Percentiles rank a stretch among this genome's conserved stretches.
These are phyloP conservation scores for Drosophila paulistorum DNA, from an alignment of 1,140 invertebrate species.

Conservation along the genomic window DNA sequence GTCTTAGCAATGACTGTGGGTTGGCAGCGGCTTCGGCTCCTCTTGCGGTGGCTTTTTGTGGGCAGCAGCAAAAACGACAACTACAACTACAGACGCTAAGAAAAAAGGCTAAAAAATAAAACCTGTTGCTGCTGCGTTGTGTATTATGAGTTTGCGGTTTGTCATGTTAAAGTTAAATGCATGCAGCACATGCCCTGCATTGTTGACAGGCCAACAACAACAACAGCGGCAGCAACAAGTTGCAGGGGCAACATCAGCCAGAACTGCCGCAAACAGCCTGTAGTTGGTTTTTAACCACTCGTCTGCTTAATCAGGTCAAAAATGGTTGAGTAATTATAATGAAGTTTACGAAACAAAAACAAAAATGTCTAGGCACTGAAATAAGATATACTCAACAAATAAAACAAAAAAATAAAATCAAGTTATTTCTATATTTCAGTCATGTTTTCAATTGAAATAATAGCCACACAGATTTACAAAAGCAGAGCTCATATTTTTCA, in stretches of 20 bases:
- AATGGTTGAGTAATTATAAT: constrained; percentile 62
- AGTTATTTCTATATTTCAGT: constrained; percentile 4
- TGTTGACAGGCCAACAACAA: constrained; percentile 67
- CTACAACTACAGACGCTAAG: neutral
- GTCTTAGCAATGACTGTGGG: constrained; percentile 14
- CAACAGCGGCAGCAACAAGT: constrained; percentile 36
- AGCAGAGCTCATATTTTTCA: neutral
- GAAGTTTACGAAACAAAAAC: constrained; percentile 35
- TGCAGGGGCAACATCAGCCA: constrained; percentile 15
- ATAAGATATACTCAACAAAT: neutral
- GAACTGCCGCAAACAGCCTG: constrained; percentile 43
- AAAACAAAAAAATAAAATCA: neutral
- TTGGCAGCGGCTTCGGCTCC: constrained; percentile 28
- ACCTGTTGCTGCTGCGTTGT: constrained; percentile 67
- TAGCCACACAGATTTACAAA: no score
- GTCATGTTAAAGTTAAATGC: constrained; percentile 81
- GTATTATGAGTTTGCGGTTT: constrained; percentile 80
- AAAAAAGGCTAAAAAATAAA: constrained; percentile 44
- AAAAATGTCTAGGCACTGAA: constrained; percentile 41
- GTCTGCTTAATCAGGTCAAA: constrained; percentile 71
- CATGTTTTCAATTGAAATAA: neutral
- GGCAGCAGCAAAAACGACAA: constrained; percentile 18
- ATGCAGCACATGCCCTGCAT: constrained; percentile 80
- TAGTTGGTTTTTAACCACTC: constrained; percentile 54
- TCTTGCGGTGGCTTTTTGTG: constrained; percentile 62